Evolutionary conservation across 2,888 invertebrate species (phyloP), one percentile per base, ranked within the genome.

Genomic region (Rhyacophila evoluta): DNA sequence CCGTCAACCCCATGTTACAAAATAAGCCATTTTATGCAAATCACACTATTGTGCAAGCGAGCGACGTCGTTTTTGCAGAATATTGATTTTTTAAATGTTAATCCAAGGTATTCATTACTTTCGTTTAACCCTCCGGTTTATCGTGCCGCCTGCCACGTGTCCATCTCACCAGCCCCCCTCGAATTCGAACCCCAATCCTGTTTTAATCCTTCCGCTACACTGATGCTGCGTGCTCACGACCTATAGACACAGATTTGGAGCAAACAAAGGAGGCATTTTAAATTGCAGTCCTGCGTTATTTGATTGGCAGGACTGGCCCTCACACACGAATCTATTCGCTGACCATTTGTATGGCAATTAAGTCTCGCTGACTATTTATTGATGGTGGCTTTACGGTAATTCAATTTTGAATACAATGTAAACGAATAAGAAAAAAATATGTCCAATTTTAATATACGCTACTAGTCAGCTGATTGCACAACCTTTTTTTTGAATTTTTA

Each of bases 141-240:
- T 55, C 55, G 55, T 55, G 55, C 75, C 5, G 38, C 29, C 36
- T 69, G 75, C 33, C 75, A 75, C 75, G 75, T 70, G 75, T 71
- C 75, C 38, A 69, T 75, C 75, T 70, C 39, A 28, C 39, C 25
- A 70, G 33, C 19, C 75, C 75, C 75, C 70, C 28, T 37, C 39
- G 25, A 10, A 15, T 15, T 29, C 25, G 38, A 41, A n/a, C 19
- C 55, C 55, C 55, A 55, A 19, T 12, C 19, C 55, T 19, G 25
- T 19, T 55, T 55, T 55, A 55, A 55, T 55, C 55, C 55, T 55
- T 55, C 55, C 55, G 55, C 55, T 19, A 55, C 55, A 19, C 55
- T 55, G 55, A 55, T 55, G 55, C 55, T 55, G 55, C 55, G 55
- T 55, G 55, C 55, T 55, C 55, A 10, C 55, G 55, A 55, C 55